These are phyloP conservation scores for Tortricodes alternella DNA, from an alignment of 2,888 invertebrate species.

Conservation along the genomic window DNA sequence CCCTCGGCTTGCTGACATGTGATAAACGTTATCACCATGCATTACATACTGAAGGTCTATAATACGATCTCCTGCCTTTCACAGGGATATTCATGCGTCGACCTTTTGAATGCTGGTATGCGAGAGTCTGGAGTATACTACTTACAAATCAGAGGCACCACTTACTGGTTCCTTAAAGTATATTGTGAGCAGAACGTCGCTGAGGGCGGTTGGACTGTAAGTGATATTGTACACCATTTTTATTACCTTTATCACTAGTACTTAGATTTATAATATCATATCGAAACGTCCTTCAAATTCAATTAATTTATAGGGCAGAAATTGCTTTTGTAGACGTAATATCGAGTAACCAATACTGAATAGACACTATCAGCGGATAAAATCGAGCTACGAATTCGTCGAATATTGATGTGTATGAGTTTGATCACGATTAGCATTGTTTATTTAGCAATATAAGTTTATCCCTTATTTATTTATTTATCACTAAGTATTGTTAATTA, in stretches of 20 bases:
- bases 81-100: conserved; percentile 94
- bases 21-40: not conserved
- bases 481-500: too few relatives aligned
- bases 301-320: too few relatives aligned
- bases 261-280: too few relatives aligned
- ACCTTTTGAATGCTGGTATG: conserved; percentile 93
- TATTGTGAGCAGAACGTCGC: conserved; percentile 94
- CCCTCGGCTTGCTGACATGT: not conserved
- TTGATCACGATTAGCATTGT: conserved; percentile 26
- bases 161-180: conserved; percentile 96
- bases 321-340: too few relatives aligned
- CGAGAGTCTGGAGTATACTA: conserved; percentile 94
- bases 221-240: conserved; percentile 50
- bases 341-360: too few relatives aligned
- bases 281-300: too few relatives aligned
- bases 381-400: conserved; percentile 11
- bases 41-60: not conserved
- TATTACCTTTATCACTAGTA: not conserved
- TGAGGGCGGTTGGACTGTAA: conserved; percentile 97
- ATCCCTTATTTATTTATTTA: too few relatives aligned
- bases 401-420: conserved; percentile 8
- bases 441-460: conserved; percentile 15
- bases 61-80: conserved; percentile 46
- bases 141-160: conserved; percentile 94
- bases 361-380: conserved; percentile 12